Base-by-base conservation (phyloP, 2,113 vertebrate species). In the Hucho hucho region DNA sequence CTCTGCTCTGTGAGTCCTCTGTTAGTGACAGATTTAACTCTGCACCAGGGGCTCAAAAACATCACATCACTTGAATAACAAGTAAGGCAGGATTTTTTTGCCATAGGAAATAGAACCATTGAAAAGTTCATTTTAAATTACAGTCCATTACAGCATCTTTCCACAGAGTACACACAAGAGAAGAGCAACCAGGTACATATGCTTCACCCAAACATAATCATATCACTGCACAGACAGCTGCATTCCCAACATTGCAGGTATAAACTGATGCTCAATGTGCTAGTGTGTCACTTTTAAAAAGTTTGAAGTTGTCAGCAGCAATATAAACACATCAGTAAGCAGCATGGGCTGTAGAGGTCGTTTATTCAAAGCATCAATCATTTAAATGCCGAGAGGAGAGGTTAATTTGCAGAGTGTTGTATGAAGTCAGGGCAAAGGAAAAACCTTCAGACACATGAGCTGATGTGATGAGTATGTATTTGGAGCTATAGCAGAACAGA, bases 11-110 rank as follows among this genome's bases (percentile, higher is more conserved):
- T 37, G 37, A 37, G 37, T 37, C 37, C 7, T 37, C 37, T 37
- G 37, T 6, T 37, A 32, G 32, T 25, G 59, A 28, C 22, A 26
- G 24, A 65, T 25, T 26, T 25, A 25, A 65, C 64, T 65, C 25
- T 28, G 13, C 64, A 25, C 25, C 58, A 28, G 4, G 22, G 3
- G 3, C 82, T 82, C 75, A 81, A 78, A 82, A 87, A 79, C 87
- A 81, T 83, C 84, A 84, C 90, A 86, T 82, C 84, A 85, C 87
- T 87, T 89, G 89, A 88, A 92, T 92, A 92, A 82, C 84, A 92
- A 92, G 89, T 90, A 73, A 73, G 84, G 75, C 76, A 77, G 81
- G 81, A 88, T 83, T 76, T 87, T 91, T 91, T 87, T 90, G 78
- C 81, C 77, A 82, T 76, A 64, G 82, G 77, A 90, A 82, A 92